These are phyloP conservation scores for Casuarius casuarius DNA, from an alignment of 2,113 vertebrate species.

Conservation along the genomic window DNA sequence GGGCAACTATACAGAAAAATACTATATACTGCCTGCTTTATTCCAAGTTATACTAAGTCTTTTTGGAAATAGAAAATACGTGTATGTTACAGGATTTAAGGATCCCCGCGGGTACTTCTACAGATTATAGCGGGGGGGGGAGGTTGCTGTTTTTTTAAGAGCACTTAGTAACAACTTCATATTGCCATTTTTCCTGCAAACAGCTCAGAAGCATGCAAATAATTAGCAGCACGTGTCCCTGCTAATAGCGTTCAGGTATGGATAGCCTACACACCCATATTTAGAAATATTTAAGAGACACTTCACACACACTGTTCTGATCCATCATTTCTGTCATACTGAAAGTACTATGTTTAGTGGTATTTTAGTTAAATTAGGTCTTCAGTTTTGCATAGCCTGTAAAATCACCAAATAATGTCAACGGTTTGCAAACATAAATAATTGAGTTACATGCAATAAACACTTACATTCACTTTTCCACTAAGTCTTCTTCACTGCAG, in stretches of 20 bases:
- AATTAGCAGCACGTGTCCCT: fast-evolving
- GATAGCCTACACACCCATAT: background rate
- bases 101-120: background rate
- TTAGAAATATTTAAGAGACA: background rate
- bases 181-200: background rate
- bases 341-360: background rate
- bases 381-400: background rate
- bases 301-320: background rate
- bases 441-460: background rate
- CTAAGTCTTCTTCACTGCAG: conserved; percentile 36
- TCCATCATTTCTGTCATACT: background rate
- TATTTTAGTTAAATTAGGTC: background rate
- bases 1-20: conserved; percentile 16
- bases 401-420: background rate
- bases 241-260: background rate
- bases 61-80: conserved; percentile 4
- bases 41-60: background rate
- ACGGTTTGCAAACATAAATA: background rate
- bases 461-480: conserved; percentile 68
- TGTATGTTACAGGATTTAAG: background rate
- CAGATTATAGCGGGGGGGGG: too few species aligned
- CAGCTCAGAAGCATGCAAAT: background rate
- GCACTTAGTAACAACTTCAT: background rate
- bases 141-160: background rate
- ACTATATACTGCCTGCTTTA: background rate